Evolutionary conservation across 2,113 vertebrate species (phyloP).

Genomic region (Eublepharis macularius): DNA sequence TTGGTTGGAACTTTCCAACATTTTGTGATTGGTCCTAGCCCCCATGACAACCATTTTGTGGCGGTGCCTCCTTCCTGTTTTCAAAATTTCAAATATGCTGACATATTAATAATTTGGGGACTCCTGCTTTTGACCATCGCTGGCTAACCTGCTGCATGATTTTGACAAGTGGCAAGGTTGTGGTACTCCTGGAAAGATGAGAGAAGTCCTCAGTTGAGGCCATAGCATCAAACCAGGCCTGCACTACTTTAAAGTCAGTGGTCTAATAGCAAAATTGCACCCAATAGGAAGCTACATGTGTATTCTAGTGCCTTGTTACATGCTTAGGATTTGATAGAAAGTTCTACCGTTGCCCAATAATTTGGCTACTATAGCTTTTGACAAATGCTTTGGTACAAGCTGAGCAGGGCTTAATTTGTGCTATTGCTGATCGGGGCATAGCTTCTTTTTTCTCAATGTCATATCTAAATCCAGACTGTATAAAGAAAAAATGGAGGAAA

Average conservation of each 20-base stretch:
- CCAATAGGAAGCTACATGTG: too few species aligned
- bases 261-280: neutral
- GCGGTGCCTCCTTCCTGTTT: too few species aligned
- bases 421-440: too few species aligned
- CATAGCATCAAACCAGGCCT: neutral
- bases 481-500: neutral
- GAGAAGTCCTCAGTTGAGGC: neutral
- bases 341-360: neutral
- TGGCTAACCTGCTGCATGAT: neutral
- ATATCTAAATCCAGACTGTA: neutral
- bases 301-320: neutral
- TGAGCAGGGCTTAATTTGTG: neutral
- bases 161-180: neutral
- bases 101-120: too few species aligned
- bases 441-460: neutral
- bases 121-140: neutral
- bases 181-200: neutral
- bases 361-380: neutral
- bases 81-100: too few species aligned
- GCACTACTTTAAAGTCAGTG: neutral
- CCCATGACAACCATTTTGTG: too few species aligned
- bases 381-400: neutral
- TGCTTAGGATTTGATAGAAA: neutral
- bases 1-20: too few species aligned
- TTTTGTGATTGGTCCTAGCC: too few species aligned